Percentiles rank a stretch among this genome's conserved stretches.
Evolutionary conservation across 1,140 invertebrate species (phyloP).

Genomic region (Rhagoletis zephyria): DNA sequence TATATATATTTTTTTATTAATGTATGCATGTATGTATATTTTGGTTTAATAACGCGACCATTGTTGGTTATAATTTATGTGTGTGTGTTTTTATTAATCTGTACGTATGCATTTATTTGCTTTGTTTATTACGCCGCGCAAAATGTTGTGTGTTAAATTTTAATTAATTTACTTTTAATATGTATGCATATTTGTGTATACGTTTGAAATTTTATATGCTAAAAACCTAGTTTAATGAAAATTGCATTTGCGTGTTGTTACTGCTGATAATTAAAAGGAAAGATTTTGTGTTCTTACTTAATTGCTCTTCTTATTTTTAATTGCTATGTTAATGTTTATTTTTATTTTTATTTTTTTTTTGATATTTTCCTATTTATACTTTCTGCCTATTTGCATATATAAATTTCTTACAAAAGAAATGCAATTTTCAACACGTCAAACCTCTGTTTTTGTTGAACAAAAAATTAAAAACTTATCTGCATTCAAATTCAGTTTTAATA

Average conservation of each 20-base stretch:
- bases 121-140: neutral
- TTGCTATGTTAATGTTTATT: neutral
- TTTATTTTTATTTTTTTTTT: neutral
- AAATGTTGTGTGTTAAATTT: neutral
- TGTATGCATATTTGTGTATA: neutral
- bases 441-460: neutral
- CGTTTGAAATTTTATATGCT: slow-evolving; percentile 33
- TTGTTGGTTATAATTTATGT: neutral
- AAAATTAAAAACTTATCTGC: neutral
- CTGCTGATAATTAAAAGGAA: slow-evolving; percentile 22
- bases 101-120: neutral
- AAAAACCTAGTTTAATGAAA: slow-evolving; percentile 45
- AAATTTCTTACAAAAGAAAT: slow-evolving; percentile 49
- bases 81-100: slow-evolving; percentile 3
- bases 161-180: neutral
- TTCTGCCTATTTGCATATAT: neutral
- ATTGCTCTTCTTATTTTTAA: neutral
- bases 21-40: slow-evolving; percentile 9
- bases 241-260: slow-evolving; percentile 1
- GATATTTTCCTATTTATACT: slow-evolving; percentile 37
- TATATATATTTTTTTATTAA: neutral
- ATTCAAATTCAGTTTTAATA: neutral
- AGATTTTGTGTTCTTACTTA: neutral
- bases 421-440: slow-evolving; percentile 25
- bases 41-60: neutral